These are phyloP conservation scores for Lamprologus lemairii DNA, from an alignment of 2,113 vertebrate genomes.

Conservation along the genomic window DNA sequence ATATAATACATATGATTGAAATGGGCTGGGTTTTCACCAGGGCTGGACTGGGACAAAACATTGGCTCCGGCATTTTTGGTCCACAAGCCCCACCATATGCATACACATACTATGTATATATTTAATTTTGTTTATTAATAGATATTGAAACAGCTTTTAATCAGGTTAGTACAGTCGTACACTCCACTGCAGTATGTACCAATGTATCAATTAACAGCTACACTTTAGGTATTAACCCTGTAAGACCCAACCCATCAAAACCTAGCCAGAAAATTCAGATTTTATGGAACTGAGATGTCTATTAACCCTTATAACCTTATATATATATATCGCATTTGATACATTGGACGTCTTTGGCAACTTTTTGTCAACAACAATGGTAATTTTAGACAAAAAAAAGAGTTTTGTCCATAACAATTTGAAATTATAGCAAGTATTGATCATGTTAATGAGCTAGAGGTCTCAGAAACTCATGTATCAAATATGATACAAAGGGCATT, in stretches of 20 bases:
- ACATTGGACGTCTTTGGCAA: neutral
- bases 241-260: neutral
- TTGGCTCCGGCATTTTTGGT: fast-evolving
- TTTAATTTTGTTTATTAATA: neutral
- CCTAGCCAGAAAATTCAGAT: neutral
- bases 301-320: neutral
- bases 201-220: neutral
- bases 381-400: neutral
- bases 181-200: neutral
- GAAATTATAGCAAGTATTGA: neutral
- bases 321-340: neutral
- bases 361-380: fast-evolving
- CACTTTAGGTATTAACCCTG: neutral
- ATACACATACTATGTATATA: neutral
- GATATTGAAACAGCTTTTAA: neutral
- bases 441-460: neutral
- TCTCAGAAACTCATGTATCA: neutral
- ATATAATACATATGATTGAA: neutral
- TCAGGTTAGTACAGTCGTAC: neutral
- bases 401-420: neutral
- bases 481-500: neutral
- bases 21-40: neutral
- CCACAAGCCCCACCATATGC: neutral
- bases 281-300: neutral
- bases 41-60: neutral